Percentiles rank a stretch among this genome's conserved stretches.
Evolutionary conservation across 2,888 invertebrate genomes (phyloP).

Genomic region (Strigamia maritima): DNA sequence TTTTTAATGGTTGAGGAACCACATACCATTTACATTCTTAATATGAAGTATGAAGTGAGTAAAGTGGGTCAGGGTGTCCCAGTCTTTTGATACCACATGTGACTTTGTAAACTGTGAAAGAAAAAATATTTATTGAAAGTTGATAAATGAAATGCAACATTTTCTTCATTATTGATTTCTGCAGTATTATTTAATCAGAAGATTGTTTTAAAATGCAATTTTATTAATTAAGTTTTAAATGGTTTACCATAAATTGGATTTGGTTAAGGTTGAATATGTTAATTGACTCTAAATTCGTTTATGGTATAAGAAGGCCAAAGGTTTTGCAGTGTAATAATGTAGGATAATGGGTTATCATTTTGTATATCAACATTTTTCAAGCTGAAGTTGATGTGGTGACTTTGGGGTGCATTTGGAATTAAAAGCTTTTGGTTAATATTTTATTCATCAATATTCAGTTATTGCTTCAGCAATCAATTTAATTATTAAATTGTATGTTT

Average conservation of each 20-base stretch:
- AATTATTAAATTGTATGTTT: neutral
- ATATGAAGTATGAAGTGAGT: neutral
- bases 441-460: neutral
- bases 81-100: neutral
- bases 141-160: neutral
- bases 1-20: neutral
- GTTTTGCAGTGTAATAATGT: too few relatives aligned
- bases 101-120: neutral
- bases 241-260: too few relatives aligned
- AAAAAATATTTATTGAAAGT: neutral
- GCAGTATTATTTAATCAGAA: too few relatives aligned
- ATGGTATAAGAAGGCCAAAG: too few relatives aligned
- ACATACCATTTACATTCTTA: constrained; percentile 19
- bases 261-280: too few relatives aligned
- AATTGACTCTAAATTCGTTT: too few relatives aligned
- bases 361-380: too few relatives aligned
- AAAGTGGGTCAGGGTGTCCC: constrained; percentile 26
- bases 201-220: too few relatives aligned
- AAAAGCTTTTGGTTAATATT: neutral
- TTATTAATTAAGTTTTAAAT: too few relatives aligned
- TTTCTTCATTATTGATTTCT: too few relatives aligned
- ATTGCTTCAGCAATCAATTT: neutral
- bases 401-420: neutral
- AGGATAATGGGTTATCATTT: too few relatives aligned
- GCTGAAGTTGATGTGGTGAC: neutral